Evolutionary conservation across 1,140 invertebrate species (phyloP), one percentile per base, ranked within the genome.

Genomic region (Lepidostoma basale): DNA sequence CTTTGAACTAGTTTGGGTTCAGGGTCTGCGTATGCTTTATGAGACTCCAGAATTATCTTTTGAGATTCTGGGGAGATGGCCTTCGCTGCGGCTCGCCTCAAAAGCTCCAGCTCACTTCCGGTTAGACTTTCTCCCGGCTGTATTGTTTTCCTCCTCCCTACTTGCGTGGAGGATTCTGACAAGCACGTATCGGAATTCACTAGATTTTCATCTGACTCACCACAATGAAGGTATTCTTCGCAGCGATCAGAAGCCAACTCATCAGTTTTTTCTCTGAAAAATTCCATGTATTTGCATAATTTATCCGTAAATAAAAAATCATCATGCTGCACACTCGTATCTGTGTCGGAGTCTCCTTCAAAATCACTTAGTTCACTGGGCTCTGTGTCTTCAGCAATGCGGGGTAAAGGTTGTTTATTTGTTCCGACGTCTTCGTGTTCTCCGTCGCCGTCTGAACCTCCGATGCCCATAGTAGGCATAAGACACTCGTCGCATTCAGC

Each of bases 401-500:
- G 77, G 73, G 82, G 81, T 60, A 84, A 74, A 3, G 79, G 78
- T 65, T 82, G 79, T 72, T 83, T 83, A 58, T 76, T 76, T 12
- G 4, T 26, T 59, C 81, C 82, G 1, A 77, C 72, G 72, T 85
- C 82, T 6, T 84, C 86, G 14, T 88, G 84, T 76, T 90, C 88
- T 74, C 88, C 85, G 22, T 89, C 89, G 72, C 85, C 82, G 69
- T 87, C 86, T 14, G 89, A 76, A 0, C 85, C 85, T 0, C 78
- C 88, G 79, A 70, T 85, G 81, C 6, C 81, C 60, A 72, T 77
- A 68, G 88, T 88, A 56, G 81, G 86, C 74, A 87, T 88, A 22
- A 93, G 85, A 75, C 91, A 93, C 72, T 93, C 91, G 77, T 93
- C 91, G 77, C 91, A 93, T 77, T 94, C 92, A 68, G 92, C 90